Conservation (phyloP, 64 coral and sea anemone species). For the Pachyseris speciosa region DNA sequence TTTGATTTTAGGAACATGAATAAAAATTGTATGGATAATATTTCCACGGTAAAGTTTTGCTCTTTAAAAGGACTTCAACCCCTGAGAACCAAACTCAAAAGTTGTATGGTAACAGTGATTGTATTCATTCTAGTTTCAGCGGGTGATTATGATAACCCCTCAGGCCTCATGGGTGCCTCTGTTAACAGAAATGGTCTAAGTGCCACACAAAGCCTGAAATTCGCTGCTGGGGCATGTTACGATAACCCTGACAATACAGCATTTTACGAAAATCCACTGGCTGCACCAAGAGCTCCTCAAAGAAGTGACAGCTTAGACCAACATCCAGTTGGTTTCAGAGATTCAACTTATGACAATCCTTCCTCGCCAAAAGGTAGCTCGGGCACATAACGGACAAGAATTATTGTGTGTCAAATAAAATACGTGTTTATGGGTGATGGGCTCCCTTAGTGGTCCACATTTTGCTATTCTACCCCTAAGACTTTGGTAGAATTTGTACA, state of each 20-base stretch:
- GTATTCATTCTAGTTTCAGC: not conserved
- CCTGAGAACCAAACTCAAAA: not conserved
- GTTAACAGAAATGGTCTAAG: slow-evolving; percentile 3
- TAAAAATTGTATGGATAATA: too few species aligned
- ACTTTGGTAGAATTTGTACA: too few species aligned
- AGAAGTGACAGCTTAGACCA: slow-evolving; percentile 47
- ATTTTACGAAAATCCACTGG: slow-evolving; percentile 57
- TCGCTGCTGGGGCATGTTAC: slow-evolving; percentile 53
- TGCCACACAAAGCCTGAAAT: slow-evolving; percentile 10
- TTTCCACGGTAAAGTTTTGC: too few species aligned
- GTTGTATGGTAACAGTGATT: not conserved
- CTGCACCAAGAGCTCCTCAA: not conserved
- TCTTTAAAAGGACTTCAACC: too few species aligned
- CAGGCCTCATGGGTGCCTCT: not conserved
- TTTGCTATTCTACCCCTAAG: too few species aligned
- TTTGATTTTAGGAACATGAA: too few species aligned
- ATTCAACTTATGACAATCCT: slow-evolving; percentile 4
- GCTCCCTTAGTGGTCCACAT: too few species aligned
- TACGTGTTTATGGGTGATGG: not conserved
- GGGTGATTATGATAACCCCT: not conserved
- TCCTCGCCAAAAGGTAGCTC: not conserved
- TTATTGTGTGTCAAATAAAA: not conserved
- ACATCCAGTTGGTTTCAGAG: not conserved
- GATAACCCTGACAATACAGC: slow-evolving; percentile 18
- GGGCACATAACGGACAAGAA: not conserved